Evolutionary conservation across 2,888 invertebrate genomes (phyloP), one percentile per base, ranked within the genome.

Genomic region (Dendrolimus pini): DNA sequence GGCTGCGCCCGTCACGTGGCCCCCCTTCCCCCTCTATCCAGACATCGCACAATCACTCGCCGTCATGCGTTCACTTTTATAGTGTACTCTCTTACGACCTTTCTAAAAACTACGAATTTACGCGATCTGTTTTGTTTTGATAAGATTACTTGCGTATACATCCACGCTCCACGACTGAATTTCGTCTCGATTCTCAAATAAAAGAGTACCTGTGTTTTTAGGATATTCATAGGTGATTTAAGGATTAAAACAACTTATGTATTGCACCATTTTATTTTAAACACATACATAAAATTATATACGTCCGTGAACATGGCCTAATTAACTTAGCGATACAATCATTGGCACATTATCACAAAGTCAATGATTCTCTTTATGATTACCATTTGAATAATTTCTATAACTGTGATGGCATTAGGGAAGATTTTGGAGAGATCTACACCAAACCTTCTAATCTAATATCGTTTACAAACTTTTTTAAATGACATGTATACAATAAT

Each of bases 301-400:
- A 68, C 69, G 67, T 69, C 65, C 61, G 62, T 71, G 67, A 64
- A 67, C 47, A 47, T 47, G 47, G 47, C 41, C 54, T 54, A 59
- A 70, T 67, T 71, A 70, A 72, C 79, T 86, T 85, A 81, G 68
- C 60, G 71, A 71, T 85, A 69, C 85, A 87, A 89, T 91, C 91
- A 91, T 91, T 91, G 91, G 91, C 91, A 91, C 91, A 81, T 85
- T 90, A 91, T 91, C 91, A 91, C 91, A 89, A 83, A 84, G 86
- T 85, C 89, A 89, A 89, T 89, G 89, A 89, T 89, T 75, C 65
- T 64, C 66, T 61, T 65, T 71, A 62, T 65, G 64, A 69, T 70
- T 72, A 65, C 57, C 64, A 69, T 62, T 71, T 65, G 60, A 61
- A 65, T 65, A 64, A 61, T 62, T 67, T 64, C 54, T 64, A 65